Evolutionary conservation across 1,140 invertebrate genomes (phyloP).

Genomic region (Papilio dardanus): DNA sequence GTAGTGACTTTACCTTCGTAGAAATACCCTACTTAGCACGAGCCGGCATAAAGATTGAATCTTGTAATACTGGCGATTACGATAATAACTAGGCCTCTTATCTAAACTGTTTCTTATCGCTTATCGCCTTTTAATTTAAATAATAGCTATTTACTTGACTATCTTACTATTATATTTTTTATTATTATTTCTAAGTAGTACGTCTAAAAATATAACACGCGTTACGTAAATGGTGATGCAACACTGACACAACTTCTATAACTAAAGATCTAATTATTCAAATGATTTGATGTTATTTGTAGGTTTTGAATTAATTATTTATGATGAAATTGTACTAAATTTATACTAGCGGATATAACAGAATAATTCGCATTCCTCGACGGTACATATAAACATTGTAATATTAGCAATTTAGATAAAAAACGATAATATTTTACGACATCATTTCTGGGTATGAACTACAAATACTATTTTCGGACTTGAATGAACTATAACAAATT

Average conservation of each 20-base stretch:
- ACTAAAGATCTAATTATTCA: not conserved
- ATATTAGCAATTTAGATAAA: not conserved
- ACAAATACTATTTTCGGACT: not conserved
- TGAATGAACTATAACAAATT: not conserved
- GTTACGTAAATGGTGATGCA: not conserved
- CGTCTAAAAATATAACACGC: not conserved
- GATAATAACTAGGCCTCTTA: slow-evolving; percentile 11
- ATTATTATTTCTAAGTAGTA: slow-evolving; percentile 2
- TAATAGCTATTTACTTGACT: not conserved
- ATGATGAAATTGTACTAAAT: not conserved
- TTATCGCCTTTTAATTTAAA: slow-evolving; percentile 14
- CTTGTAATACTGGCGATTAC: not conserved
- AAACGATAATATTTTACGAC: not conserved
- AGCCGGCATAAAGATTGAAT: not conserved
- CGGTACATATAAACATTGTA: not conserved
- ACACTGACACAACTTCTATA: no score
- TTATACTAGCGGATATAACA: not conserved
- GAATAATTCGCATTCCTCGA: not conserved
- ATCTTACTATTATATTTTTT: slow-evolving; percentile 10
- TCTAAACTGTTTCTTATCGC: slow-evolving; percentile 13
- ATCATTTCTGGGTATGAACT: not conserved
- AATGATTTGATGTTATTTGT: not conserved
- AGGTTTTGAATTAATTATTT: not conserved
- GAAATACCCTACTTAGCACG: not conserved
- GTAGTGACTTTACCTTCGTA: not conserved